Conservation (phyloP, 2,113 vertebrate species). For the Lichenostomus cassidix region DNA sequence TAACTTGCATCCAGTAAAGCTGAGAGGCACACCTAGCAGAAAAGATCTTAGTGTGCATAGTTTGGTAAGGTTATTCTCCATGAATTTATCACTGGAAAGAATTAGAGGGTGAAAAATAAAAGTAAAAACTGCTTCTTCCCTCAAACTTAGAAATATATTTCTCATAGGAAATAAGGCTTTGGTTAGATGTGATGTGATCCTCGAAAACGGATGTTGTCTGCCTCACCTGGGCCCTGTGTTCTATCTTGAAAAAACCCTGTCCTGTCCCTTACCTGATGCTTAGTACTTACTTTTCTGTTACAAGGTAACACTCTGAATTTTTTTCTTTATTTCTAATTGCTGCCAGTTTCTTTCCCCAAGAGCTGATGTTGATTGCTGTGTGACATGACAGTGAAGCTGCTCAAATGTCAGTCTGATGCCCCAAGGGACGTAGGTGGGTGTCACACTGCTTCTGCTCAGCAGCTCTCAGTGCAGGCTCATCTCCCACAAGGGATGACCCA, state of each 20-base stretch:
- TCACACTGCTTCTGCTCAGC: neutral
- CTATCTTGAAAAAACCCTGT: neutral
- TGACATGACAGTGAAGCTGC: neutral
- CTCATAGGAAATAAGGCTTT: neutral
- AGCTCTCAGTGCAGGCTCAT: neutral
- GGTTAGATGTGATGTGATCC: neutral
- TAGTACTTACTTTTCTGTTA: neutral
- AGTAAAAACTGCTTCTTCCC: neutral
- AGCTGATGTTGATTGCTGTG: neutral
- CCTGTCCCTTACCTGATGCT: neutral
- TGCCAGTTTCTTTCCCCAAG: neutral
- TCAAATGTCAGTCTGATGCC: neutral
- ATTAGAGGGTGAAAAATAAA: neutral
- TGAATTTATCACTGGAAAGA: neutral
- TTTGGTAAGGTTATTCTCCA: neutral
- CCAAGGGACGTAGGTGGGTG: neutral
- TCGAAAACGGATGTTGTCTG: neutral
- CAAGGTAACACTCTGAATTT: neutral
- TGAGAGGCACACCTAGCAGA: neutral
- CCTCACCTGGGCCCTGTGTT: neutral
- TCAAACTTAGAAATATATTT: neutral
- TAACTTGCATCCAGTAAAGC: neutral
- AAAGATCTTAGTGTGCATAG: neutral
- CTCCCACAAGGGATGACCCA: fast-evolving
- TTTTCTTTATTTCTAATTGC: neutral